A percentile compares a stretch with the other conserved stretches of the same genome.
These are phyloP conservation scores for Trematomus bernacchii DNA, from an alignment of 2,797 vertebrate genomes.

Conservation along the genomic window DNA sequence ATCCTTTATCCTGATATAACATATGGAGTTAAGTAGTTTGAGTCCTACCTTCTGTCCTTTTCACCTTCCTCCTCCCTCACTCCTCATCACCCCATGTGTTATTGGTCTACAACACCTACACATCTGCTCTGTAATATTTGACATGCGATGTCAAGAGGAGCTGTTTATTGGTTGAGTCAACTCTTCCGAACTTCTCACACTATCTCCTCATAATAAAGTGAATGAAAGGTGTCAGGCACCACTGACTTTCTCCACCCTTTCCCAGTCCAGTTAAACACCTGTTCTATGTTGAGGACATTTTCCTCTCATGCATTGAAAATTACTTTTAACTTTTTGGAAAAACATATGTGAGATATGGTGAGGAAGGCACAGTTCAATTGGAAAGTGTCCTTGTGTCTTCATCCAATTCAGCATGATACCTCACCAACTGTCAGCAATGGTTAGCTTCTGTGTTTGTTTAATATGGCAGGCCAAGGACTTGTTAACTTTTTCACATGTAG, in stretches of 20 bases:
- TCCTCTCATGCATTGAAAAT: slow-evolving; percentile 62
- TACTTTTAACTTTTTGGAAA: slow-evolving; percentile 33
- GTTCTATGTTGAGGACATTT: slow-evolving; percentile 62
- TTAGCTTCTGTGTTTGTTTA: slow-evolving; percentile 69
- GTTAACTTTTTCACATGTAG: slow-evolving; percentile 53
- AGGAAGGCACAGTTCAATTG: slow-evolving; percentile 46
- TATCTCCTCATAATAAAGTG: slow-evolving; percentile 62
- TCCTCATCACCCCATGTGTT: slow-evolving; percentile 47
- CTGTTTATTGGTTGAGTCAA: slow-evolving; percentile 68
- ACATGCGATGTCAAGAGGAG: slow-evolving; percentile 53
- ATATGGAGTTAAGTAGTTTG: slow-evolving; percentile 3
- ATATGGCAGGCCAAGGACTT: slow-evolving; percentile 48
- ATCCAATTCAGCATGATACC: slow-evolving; percentile 43
- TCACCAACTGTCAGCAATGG: slow-evolving; percentile 64
- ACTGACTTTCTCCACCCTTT: slow-evolving; percentile 53
- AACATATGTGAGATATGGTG: slow-evolving; percentile 29
- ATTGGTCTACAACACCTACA: slow-evolving; percentile 55
- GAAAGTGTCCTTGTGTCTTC: slow-evolving; percentile 56
- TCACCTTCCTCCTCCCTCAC: slow-evolving; percentile 20
- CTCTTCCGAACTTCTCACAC: slow-evolving; percentile 63
- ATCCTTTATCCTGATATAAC: slow-evolving; percentile 10
- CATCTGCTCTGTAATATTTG: slow-evolving; percentile 67
- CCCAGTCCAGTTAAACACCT: slow-evolving; percentile 64
- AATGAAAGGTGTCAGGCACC: slow-evolving; percentile 62
- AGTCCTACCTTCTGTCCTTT: slow-evolving; percentile 34